Evolutionary conservation across 1,140 invertebrate species (phyloP).

Genomic region (Xylocopa sonorina): DNA sequence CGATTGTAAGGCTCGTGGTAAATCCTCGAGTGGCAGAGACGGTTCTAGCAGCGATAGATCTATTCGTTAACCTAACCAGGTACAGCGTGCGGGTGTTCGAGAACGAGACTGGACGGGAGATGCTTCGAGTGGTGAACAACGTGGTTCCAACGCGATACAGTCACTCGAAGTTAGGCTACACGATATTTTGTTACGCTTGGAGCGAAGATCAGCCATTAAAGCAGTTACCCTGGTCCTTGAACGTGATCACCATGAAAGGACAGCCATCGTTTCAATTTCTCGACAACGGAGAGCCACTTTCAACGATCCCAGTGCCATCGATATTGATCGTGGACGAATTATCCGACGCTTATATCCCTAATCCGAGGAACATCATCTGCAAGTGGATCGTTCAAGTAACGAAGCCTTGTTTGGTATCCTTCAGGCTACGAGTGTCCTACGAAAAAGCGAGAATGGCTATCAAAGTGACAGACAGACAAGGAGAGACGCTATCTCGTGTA

Average conservation of each 20-base stretch:
- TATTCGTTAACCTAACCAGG: conserved; percentile 65
- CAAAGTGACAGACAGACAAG: conserved; percentile 39
- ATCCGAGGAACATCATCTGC: conserved; percentile 56
- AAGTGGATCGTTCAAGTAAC: conserved; percentile 51
- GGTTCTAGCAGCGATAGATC: conserved; percentile 59
- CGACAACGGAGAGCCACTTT: background rate
- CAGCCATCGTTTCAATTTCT: conserved; percentile 47
- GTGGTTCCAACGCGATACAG: conserved; percentile 62
- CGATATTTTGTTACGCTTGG: conserved; percentile 74
- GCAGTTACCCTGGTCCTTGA: conserved; percentile 68
- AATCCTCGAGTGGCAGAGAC: conserved; percentile 42
- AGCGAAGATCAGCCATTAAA: conserved; percentile 28
- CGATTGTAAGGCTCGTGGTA: conserved; percentile 52
- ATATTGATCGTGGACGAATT: conserved; percentile 52
- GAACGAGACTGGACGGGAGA: conserved; percentile 71
- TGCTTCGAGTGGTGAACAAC: conserved; percentile 65
- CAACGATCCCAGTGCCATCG: conserved; percentile 22
- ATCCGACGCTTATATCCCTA: conserved; percentile 66
- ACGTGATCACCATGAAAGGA: conserved; percentile 67
- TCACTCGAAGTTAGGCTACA: conserved; percentile 69
- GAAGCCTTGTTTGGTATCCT: conserved; percentile 45
- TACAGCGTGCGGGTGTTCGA: conserved; percentile 72
- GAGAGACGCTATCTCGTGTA: conserved; percentile 31
- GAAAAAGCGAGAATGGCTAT: conserved; percentile 49
- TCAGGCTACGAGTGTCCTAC: conserved; percentile 59